A percentile compares a stretch with the other conserved stretches of the same genome.
Evolutionary conservation across 2,113 vertebrate genomes (phyloP).

Genomic region (Conger conger): DNA sequence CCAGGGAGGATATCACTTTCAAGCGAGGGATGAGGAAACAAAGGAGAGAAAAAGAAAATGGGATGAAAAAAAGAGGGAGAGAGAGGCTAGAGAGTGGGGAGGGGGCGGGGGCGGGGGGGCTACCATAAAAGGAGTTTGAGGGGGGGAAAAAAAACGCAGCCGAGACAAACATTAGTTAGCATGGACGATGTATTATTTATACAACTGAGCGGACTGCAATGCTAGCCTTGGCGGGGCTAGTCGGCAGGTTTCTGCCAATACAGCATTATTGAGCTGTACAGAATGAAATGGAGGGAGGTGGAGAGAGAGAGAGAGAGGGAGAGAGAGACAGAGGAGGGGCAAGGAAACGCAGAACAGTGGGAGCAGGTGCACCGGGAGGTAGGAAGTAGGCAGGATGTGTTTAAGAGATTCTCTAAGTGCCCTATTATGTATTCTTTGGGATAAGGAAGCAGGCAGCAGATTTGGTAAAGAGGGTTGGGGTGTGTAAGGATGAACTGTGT

Average conservation of each 20-base stretch:
- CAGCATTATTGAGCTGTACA: constrained; percentile 8
- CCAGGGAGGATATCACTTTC: not conserved
- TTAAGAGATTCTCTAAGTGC: not conserved
- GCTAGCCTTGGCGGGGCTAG: not conserved
- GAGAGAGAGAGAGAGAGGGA: not conserved
- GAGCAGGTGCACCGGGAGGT: not conserved
- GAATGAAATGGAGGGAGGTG: not conserved
- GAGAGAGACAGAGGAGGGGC: not conserved
- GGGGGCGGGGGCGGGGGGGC: too few species aligned
- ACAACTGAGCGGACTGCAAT: not conserved
- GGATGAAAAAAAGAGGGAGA: not conserved
- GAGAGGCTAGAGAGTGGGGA: too few species aligned
- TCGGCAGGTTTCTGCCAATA: not conserved
- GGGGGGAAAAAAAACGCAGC: not conserved
- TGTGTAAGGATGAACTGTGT: not conserved
- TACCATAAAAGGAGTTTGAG: not conserved
- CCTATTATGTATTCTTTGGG: constrained; percentile 7
- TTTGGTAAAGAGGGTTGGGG: constrained; percentile 2
- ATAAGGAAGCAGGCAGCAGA: not conserved
- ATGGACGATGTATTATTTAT: constrained; percentile 5
- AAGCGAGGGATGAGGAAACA: not conserved
- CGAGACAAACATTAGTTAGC: not conserved
- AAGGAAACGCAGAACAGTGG: not conserved
- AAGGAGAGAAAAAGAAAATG: not conserved
- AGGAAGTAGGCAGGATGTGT: not conserved